A percentile compares a stretch with the other conserved stretches of the same genome.
phyloP scores from a whole-genome alignment of 2,797 vertebrate genomes.

The Hippocampus kuda region DNA sequence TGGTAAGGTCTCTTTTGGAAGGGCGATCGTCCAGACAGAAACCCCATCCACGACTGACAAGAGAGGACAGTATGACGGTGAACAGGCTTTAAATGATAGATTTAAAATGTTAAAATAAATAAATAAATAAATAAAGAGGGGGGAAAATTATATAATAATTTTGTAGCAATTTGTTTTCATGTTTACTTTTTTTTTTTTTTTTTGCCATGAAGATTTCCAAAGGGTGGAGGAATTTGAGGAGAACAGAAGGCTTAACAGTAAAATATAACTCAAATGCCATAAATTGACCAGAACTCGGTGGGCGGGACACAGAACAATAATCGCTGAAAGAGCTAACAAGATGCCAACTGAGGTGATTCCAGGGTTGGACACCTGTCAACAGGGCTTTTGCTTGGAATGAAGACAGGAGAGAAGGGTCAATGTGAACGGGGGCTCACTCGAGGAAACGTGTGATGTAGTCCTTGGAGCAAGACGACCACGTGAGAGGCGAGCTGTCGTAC shows the following conservation, averaged over 20 bases:
- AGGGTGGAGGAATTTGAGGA: too few species aligned
- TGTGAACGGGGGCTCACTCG: constrained; percentile 69
- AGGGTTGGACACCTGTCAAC: background rate
- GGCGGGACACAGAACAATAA: too few species aligned
- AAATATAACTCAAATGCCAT: too few species aligned
- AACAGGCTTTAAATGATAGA: background rate
- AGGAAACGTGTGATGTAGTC: constrained; percentile 96
- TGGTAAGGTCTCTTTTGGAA: constrained; percentile 81
- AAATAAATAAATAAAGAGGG: too few species aligned
- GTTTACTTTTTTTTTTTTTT: too few species aligned
- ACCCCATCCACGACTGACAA: constrained; percentile 86
- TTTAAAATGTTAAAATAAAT: too few species aligned
- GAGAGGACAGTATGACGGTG: background rate
- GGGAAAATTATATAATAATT: too few species aligned
- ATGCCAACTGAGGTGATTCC: background rate
- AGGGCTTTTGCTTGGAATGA: background rate
- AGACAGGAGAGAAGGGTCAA: background rate
- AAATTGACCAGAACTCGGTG: too few species aligned
- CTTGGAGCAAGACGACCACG: constrained; percentile 93
- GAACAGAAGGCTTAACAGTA: too few species aligned
- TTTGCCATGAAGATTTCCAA: too few species aligned
- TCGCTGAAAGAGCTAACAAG: too few species aligned
- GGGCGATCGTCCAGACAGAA: constrained; percentile 90
- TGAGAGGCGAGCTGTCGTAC: constrained; percentile 88
- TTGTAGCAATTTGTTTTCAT: too few species aligned